phyloP scores from a whole-genome alignment of 2,888 invertebrate genomes.

The Blastobasis lacticolella region DNA sequence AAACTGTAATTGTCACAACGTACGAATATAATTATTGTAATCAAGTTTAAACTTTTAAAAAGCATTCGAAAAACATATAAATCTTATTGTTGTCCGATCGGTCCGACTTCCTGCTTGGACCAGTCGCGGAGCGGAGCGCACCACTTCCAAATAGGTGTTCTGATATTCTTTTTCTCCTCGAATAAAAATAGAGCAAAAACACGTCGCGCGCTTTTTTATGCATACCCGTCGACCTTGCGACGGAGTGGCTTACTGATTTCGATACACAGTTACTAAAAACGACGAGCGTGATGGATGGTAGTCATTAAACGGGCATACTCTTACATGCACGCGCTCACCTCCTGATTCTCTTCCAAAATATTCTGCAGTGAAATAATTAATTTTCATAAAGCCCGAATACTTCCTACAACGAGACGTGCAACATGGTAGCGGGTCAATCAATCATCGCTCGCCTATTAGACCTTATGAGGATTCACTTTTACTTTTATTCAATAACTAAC shows the following conservation, averaged over 20 bases:
- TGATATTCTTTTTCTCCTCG: constrained; percentile 63
- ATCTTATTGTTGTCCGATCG: constrained; percentile 66
- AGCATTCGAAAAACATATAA: constrained; percentile 57
- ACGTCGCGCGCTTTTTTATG: constrained; percentile 47
- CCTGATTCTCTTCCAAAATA: constrained; percentile 3
- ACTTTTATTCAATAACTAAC: constrained; percentile 61
- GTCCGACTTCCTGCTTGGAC: constrained; percentile 65
- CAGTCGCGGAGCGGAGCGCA: constrained; percentile 40
- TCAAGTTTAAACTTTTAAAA: constrained; percentile 31
- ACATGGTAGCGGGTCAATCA: constrained; percentile 37
- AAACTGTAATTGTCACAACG: constrained; percentile 12
- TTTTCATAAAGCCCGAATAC: constrained; percentile 30
- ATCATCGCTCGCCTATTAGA: constrained; percentile 40
- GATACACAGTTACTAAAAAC: constrained; percentile 62
- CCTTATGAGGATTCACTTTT: constrained; percentile 55
- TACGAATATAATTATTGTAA: constrained; percentile 16
- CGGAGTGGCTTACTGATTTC: constrained; percentile 60
- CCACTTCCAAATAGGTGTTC: constrained; percentile 67
- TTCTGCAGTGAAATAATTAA: constrained; percentile 24
- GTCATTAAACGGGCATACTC: constrained; percentile 38
- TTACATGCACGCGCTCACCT: constrained; percentile 17
- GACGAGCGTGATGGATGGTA: constrained; percentile 58
- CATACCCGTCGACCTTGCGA: constrained; percentile 63
- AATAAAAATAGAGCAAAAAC: constrained; percentile 69
- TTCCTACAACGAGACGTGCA: constrained; percentile 32